Base-by-base conservation (phyloP, 1,140 invertebrate genomes). In the Platyura marginata region DNA sequence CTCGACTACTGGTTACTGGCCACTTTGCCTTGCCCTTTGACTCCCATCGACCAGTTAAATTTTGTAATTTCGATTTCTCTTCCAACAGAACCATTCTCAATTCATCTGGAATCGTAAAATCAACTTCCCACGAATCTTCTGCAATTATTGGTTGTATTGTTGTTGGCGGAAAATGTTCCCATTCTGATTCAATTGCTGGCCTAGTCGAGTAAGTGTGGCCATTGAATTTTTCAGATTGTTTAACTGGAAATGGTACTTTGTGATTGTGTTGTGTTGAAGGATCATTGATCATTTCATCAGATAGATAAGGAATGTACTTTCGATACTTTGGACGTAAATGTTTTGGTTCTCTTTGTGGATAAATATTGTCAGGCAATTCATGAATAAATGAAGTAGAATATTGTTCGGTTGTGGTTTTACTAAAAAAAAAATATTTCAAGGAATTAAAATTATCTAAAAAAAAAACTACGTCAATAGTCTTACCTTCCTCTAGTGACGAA, bases 1-100 rank as follows among this genome's bases (percentile, higher is more conserved):
- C 9, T 46, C 21, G 29, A 22, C 10, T 53, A 44, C 43, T 48
- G 44, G 6, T 56, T 44, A 42, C 49, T 49, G 23, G 46, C 44
- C 1, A 52, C 49, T 42, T 58, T 52, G 16, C 22, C 29, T 2
- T 41, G 33, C 9, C 3, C n/a, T 41, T 43, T 21, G 21, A 19
- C 25, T 9, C n/a, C 3, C 4, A 33, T 3, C 36, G 41, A 22
- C 6, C 46, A 21, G 13, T 4, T 18, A 21, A 50, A 23, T 38
- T 21, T 3, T 5, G 15, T 4, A 38, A 18, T 18, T 21, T 18
- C 3, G 18, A 11, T 10, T 38, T 38, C 11, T 38, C 36, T 3
- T 18, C 10, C 3, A 8, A 18, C 36, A 38, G 18, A 4, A 38
- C 3, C 16, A 18, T 18, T 6, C 10, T 18, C 18, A 38, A 18